These are phyloP conservation scores for Ceratosolen solmsi DNA, from an alignment of 1,140 invertebrate species.

Conservation along the genomic window DNA sequence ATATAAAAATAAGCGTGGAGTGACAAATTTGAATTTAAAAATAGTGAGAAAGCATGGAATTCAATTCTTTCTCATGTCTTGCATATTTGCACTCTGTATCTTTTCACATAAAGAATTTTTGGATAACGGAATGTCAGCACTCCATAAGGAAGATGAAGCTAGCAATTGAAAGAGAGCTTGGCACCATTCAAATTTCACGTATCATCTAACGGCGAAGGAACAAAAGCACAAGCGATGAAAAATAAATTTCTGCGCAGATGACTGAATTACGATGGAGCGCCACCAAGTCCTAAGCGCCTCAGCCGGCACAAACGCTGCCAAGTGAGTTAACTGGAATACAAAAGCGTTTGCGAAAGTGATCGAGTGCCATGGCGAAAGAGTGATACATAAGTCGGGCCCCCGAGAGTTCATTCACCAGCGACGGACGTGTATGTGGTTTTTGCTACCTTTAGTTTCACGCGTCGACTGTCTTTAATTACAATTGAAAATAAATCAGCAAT, in stretches of 20 bases:
- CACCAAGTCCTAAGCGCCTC: neutral
- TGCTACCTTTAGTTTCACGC: neutral
- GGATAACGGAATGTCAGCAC: neutral
- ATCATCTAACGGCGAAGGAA: neutral
- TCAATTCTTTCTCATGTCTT: no score
- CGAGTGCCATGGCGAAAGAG: neutral
- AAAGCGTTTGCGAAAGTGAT: slow-evolving; percentile 32
- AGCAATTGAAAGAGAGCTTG: neutral
- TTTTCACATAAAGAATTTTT: neutral
- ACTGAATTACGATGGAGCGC: slow-evolving; percentile 20
- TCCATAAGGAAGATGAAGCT: neutral
- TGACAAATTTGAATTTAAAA: no score
- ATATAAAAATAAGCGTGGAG: no score
- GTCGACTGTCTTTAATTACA: neutral
- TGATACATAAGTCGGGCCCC: neutral
- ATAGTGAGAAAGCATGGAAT: no score
- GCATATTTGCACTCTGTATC: no score
- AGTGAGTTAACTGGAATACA: slow-evolving; percentile 28
- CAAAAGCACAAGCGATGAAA: neutral
- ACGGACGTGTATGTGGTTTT: neutral
- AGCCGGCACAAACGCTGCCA: neutral
- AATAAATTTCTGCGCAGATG: slow-evolving; percentile 1
- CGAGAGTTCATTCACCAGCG: slow-evolving; percentile 16
- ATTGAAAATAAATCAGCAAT: neutral
- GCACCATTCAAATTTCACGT: neutral